These are phyloP conservation scores for Tamias sibiricus DNA, from an alignment of 2,113 vertebrate species.

Conservation along the genomic window DNA sequence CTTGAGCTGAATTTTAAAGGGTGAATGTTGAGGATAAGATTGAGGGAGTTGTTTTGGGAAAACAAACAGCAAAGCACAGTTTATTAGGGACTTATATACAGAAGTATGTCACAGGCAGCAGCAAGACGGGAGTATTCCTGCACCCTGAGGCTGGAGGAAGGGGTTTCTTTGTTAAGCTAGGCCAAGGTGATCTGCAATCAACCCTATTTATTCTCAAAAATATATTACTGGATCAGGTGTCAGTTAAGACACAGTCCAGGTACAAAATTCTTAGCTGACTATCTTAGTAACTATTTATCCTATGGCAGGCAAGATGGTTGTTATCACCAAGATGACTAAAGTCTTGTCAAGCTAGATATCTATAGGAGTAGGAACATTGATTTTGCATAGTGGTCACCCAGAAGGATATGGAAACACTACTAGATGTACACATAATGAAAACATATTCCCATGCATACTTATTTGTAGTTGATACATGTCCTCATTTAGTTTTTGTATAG, in stretches of 20 bases:
- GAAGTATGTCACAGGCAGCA: not conserved
- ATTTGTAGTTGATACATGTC: not conserved
- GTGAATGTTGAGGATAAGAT: not conserved
- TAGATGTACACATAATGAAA: not conserved
- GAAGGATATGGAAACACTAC: not conserved
- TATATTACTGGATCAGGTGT: not conserved
- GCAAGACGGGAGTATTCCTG: not conserved
- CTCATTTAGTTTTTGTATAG: not conserved
- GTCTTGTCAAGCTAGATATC: not conserved
- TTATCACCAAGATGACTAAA: not conserved
- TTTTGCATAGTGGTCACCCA: not conserved
- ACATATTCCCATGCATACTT: not conserved
- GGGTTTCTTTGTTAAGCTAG: not conserved
- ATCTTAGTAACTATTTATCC: not conserved
- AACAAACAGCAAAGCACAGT: not conserved
- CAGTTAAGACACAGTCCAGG: not conserved
- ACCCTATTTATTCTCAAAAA: not conserved
- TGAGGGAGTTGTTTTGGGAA: not conserved
- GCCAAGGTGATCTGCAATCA: too few species aligned
- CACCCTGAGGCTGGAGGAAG: not conserved
- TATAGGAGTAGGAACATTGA: not conserved
- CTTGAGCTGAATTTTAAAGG: not conserved
- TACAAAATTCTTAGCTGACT: not conserved
- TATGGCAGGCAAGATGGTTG: not conserved
- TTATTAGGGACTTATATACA: not conserved